Evolutionary conservation across 2,113 vertebrate genomes (phyloP), one percentile per base, ranked within the genome.

Genomic region (Alectura lathami): DNA sequence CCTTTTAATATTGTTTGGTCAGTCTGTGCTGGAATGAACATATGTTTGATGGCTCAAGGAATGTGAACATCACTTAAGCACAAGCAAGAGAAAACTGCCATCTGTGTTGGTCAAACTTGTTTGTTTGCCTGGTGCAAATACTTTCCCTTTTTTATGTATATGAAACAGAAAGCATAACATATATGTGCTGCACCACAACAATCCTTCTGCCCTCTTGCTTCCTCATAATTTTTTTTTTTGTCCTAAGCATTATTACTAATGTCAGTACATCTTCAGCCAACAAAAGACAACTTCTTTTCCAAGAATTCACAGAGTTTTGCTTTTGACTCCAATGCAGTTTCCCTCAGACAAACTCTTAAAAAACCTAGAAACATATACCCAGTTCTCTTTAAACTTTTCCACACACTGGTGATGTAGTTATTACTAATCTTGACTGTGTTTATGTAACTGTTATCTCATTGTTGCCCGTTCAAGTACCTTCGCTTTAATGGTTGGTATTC

Each of bases 221-320:
- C 92, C 59, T 91, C 64, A 68, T 53, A 26, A 23, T 79, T 23
- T 30, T 93, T 23, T 30, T 93, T 94, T 95, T 87, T 88, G 76
- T 93, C 53, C 42, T 77, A 86, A 74, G 94, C 79, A 96, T 23
- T n/a, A 67, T 60, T 96, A 97, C 30, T 96, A 93, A 94, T 97
- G 96, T 91, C 97, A 97, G 87, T 24, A 88, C 66, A 97, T 75
- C 84, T 96, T 96, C 79, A 96, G 93, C 94, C 91, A 96, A 97
- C 91, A 97, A 94, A 91, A 97, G 94, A 91, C 77, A 96, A 96
- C 88, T 32, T 89, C 72, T 96, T 45, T 91, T 81, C 70, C 70
- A 89, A 96, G 97, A 98, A 97, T 97, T 96, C 85, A 93, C 50
- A 90, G 68, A 87, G 51, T 75, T 85, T 57, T 67, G 63, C 21